Percentiles rank a stretch among this genome's conserved stretches.
Conservation (phyloP, 2,113 vertebrate genomes). For the Erythrolamprus reginae region DNA sequence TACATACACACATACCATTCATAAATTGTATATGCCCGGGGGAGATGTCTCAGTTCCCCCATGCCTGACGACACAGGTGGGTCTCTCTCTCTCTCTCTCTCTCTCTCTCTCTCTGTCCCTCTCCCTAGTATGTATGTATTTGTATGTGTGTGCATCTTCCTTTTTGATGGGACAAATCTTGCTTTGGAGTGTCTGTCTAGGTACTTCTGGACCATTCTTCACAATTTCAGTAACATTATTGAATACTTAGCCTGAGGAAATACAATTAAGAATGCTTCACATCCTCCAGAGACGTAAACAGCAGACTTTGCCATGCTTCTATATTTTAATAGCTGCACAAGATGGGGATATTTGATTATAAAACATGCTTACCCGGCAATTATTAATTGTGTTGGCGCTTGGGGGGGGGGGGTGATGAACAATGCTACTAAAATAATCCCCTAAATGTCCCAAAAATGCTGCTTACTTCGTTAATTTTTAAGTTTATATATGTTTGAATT, state of each 20-base stretch:
- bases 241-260: neutral
- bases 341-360: neutral
- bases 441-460: neutral
- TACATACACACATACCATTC: too few species aligned
- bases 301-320: neutral
- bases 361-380: neutral
- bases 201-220: neutral
- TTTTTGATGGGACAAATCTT: neutral
- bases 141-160: neutral
- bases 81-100: too few species aligned
- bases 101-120: too few species aligned
- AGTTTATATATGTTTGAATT: rapidly evolving
- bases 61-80: too few species aligned
- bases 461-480: neutral
- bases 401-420: neutral
- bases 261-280: neutral
- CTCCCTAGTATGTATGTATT: neutral
- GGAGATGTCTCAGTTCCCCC: too few species aligned
- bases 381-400: neutral
- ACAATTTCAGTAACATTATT: neutral
- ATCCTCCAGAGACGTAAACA: neutral
- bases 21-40: too few species aligned
- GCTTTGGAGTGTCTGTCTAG: neutral
- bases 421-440: neutral
- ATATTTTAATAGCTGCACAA: neutral